A percentile compares a stretch with the other conserved stretches of the same genome.
These are phyloP conservation scores for Geococcyx californianus DNA, from an alignment of 2,113 vertebrate genomes.

Conservation along the genomic window DNA sequence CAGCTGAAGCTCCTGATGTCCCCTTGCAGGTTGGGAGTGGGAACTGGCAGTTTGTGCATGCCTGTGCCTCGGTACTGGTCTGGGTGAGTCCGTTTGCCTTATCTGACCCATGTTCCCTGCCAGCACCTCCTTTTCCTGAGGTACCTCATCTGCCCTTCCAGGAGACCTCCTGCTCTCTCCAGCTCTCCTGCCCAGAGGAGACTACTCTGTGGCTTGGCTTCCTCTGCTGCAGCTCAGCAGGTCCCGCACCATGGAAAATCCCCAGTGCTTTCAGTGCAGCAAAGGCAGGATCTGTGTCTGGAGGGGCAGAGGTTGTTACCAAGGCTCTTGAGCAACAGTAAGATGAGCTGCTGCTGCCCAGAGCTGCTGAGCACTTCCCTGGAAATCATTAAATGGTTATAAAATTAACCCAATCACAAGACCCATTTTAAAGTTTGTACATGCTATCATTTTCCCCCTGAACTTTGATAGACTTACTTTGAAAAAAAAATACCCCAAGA, in stretches of 20 bases:
- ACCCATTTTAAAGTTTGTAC: neutral
- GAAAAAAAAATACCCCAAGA: neutral
- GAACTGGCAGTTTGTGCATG: neutral
- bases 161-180: neutral
- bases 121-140: neutral
- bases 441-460: neutral
- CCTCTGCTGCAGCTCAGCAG: neutral
- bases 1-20: neutral
- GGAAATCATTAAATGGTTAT: slow-evolving; percentile 71
- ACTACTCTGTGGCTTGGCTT: neutral
- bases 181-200: neutral
- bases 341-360: neutral
- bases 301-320: slow-evolving; percentile 10
- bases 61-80: accelerated
- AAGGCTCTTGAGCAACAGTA: slow-evolving; percentile 52
- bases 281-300: neutral
- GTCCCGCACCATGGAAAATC: slow-evolving; percentile 23
- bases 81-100: neutral
- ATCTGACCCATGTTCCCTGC: neutral
- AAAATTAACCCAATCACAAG: slow-evolving; percentile 75
- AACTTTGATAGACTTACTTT: slow-evolving; percentile 60
- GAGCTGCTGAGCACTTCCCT: neutral
- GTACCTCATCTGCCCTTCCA: neutral
- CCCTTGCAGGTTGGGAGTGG: neutral
- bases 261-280: neutral